Evolutionary conservation across 1,140 invertebrate genomes (phyloP), one percentile per base, ranked within the genome.

Genomic region (Triops cancriformis): DNA sequence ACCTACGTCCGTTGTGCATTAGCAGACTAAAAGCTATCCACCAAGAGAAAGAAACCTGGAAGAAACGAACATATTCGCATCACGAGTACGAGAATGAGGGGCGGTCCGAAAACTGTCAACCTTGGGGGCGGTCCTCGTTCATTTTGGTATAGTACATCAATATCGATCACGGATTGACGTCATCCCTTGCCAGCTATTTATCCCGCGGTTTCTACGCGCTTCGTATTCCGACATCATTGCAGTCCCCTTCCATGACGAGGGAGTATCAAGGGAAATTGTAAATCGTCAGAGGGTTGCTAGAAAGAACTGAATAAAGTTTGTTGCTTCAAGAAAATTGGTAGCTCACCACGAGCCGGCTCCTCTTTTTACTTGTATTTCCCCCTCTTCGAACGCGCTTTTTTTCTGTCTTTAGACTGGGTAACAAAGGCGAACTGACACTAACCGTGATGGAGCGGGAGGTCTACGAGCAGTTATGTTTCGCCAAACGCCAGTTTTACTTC

Each of bases 391-490:
- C 31, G 31, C 31, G n/a, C n/a, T n/a, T 37, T 37, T 37, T 37
- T 37, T 37, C 31, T 37, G 31, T 37, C 51, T n/a, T 64, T 12
- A 9, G n/a, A 64, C 14, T n/a, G n/a, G 18, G 51, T 18, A 64
- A 64, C 51, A 64, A 64, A 64, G 51, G 51, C 51, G 51, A 64
- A 64, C 51, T 64, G 51, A 64, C 51, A 23, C 23, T 64, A 64
- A 64, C 18, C 51, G 51, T 64, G 51, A 64, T 64, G 51, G 51
- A 64, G n/a, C 51, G 14, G 51, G 14, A 64, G 51, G 51, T 64
- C 51, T 23, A 64, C 0, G n/a, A 6, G 51, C 23, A 64, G 51
- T 64, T 64, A 64, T 23, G 51, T 64, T 64, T 64, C 10, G 51
- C 51, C 51, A 64, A 64, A 64, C 51, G 51, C 18, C 23, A n/a